A percentile compares a stretch with the other conserved stretches of the same genome.
Conservation (phyloP, 2,797 vertebrate species). For the Halcyon chelicuti region DNA sequence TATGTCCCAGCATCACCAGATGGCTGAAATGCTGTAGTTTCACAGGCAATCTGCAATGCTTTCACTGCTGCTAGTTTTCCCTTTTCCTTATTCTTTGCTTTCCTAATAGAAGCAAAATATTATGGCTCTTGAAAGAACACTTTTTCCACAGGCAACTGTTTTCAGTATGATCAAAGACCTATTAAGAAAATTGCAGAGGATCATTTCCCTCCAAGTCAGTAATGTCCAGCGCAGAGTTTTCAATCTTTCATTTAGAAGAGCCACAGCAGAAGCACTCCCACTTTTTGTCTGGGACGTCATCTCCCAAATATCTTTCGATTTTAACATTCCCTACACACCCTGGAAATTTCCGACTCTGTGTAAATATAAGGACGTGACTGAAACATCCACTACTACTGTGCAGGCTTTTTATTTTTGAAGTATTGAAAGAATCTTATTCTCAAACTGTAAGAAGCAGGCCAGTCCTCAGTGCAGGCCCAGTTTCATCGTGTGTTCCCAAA, state of each 20-base stretch:
- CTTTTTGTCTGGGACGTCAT: background rate
- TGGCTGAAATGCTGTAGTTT: background rate
- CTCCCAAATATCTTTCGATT: background rate
- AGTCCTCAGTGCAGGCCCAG: background rate
- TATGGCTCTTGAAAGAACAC: background rate
- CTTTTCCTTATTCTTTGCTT: background rate
- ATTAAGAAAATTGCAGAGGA: conserved; percentile 43
- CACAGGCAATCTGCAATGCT: background rate
- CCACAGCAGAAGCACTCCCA: background rate
- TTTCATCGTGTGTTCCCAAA: background rate
- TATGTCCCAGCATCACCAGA: background rate
- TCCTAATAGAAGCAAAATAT: background rate
- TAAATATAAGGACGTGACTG: background rate
- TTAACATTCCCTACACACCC: background rate
- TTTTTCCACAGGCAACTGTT: conserved; percentile 21
- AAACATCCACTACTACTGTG: background rate
- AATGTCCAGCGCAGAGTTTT: background rate
- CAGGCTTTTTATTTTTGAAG: background rate
- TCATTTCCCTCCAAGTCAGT: background rate
- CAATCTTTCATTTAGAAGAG: background rate
- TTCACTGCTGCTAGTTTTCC: background rate
- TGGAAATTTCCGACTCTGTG: background rate
- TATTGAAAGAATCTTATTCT: background rate
- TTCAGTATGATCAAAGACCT: conserved; percentile 25
- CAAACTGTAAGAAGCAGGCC: background rate